Evolutionary conservation across 1,140 invertebrate species (phyloP), one percentile per base, ranked within the genome.

Genomic region (Calosoma granatense): DNA sequence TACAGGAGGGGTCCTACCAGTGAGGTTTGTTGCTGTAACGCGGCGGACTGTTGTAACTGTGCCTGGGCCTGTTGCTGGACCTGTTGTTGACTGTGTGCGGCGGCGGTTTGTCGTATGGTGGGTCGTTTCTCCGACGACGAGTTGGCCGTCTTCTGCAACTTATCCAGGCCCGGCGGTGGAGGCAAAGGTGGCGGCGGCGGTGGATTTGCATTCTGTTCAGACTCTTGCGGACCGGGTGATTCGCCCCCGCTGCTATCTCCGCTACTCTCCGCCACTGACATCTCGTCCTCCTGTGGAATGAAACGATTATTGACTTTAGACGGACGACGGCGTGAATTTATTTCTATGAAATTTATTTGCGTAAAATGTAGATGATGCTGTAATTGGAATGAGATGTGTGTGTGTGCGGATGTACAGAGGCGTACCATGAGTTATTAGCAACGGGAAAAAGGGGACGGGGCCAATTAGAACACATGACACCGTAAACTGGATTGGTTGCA

Each of bases 1-100:
- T 73, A 73, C 39, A 73, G 56, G 23, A 73, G 54, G 9, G 69
- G 67, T 2, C 64, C 63, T 3, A 67, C 30, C 12, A 70, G 53
- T 0, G 61, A 51, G n/a, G 56, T 30, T 23, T 56, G 51, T 30
- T 20, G 54, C 21, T 55, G 19, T 23, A 56, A 53, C 14, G 55
- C 52, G 15, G 52, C 22, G n/a, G 57, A 19, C 20, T 3, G 51
- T 36, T 53, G 51, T 41, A 11, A 53, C 15, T 55, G 56, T 36
- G 26, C 54, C 51, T 22, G 54, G 54, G 55, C 51, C 22, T 1
- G 57, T 21, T 4, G 53, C 22, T 39, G 30, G 41, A 2, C 6
- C 4, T 4, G 47, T 53, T 26, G 56, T 60, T 36, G 19, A 61
- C 17, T 54, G 36, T 20, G 20, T 59, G 52, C 14, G 54, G n/a